A percentile compares a stretch with the other conserved stretches of the same genome.
These are phyloP conservation scores for Malurus splendens DNA, from an alignment of 2,797 vertebrate species.

Conservation along the genomic window DNA sequence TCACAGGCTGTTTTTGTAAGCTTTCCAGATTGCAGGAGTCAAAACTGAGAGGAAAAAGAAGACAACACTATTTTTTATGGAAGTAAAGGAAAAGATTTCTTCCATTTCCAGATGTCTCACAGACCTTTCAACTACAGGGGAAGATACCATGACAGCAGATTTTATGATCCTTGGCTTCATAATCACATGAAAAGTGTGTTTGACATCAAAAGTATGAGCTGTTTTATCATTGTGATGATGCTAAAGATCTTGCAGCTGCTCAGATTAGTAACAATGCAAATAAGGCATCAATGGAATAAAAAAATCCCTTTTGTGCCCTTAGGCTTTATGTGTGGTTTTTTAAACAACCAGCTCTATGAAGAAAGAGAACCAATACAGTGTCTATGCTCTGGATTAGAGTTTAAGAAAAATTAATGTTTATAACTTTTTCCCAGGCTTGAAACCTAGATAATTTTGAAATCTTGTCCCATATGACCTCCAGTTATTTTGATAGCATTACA, in stretches of 20 bases:
- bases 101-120: slow-evolving; percentile 19
- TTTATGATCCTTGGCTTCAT: slow-evolving; percentile 4
- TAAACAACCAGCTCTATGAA: not conserved
- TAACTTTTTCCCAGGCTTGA: not conserved
- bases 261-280: not conserved
- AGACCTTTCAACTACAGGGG: not conserved
- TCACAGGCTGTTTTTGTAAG: not conserved
- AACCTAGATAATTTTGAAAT: not conserved
- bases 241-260: not conserved
- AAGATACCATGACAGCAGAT: slow-evolving; percentile 4
- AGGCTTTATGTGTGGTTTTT: not conserved
- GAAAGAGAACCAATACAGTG: not conserved
- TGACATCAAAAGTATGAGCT: slow-evolving; percentile 32
- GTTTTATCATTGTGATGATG: not conserved
- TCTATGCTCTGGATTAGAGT: not conserved
- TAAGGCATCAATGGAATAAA: not conserved
- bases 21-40: not conserved
- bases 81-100: not conserved
- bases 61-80: not conserved
- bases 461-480: not conserved
- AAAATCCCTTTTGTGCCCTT: not conserved
- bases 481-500: not conserved
- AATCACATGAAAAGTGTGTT: not conserved
- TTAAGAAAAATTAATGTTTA: not conserved
- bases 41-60: not conserved